Base-by-base conservation (phyloP, 2,888 invertebrate genomes). In the Ligdia adustata region DNA sequence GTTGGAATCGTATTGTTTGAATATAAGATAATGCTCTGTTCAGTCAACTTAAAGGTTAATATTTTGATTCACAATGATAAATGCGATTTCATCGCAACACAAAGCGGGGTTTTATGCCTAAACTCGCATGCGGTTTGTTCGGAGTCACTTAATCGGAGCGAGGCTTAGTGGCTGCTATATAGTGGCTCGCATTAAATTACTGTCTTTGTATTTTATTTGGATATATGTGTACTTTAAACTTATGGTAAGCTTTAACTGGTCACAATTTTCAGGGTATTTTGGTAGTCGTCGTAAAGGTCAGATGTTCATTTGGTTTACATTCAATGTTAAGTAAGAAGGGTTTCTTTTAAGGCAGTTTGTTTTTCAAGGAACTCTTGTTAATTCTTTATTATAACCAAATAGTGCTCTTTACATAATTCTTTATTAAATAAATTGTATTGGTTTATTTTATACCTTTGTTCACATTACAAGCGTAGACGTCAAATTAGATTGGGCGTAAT, bases 131-230 rank as follows among this genome's bases (percentile, higher is more conserved):
- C 72, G 79, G 79, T 77, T 75, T 70, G 66, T 59, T 59, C 59
- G 53, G 62, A 71, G 69, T 63, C 66, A 62, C 66, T 67, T 79
- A 81, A 82, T 79, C 79, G 74, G 70, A 66, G 59, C 52, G 57
- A 66, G 66, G 75, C 74, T 81, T 75, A 79, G 71, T 70, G 73
- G 62, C 60, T 72, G 69, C 69, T 71, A 61, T 62, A 55, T 64
- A 64, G 62, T 66, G 66, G 67, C 67, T 75, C 68, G 65, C 70
- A 76, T 79, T 79, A 78, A 81, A 81, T 79, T 80, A 82, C 75
- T 75, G 77, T 76, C 77, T 80, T 73, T 79, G 74, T 75, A 71
- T 71, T 72, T 69, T 65, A 66, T 70, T 69, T 70, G 64, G 66
- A 62, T 69, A 68, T 70, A 72, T 65, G 65, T 64, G 66, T n/a